Evolutionary conservation across 2,888 invertebrate genomes (phyloP).

Genomic region (Eupithecia tripunctaria): DNA sequence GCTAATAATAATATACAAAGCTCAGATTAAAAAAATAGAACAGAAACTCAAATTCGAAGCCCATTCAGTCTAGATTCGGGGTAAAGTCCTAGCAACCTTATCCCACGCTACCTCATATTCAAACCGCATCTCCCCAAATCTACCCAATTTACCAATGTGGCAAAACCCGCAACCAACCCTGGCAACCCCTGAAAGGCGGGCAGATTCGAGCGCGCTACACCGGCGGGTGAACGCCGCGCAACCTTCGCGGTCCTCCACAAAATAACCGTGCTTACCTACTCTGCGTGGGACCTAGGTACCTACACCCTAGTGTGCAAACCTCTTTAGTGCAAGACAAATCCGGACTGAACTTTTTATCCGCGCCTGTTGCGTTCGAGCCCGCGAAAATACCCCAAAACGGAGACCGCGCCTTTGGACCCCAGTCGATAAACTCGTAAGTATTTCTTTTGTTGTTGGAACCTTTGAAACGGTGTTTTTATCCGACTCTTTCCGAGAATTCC

Average conservation of each 20-base stretch:
- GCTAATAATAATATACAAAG: too few species aligned
- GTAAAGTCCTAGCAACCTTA: neutral
- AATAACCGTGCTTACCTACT: slow-evolving; percentile 45
- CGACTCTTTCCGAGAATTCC: neutral
- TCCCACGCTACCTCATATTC: neutral
- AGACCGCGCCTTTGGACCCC: slow-evolving; percentile 59
- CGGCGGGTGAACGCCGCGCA: slow-evolving; percentile 77
- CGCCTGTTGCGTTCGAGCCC: slow-evolving; percentile 65
- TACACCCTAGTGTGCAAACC: slow-evolving; percentile 2
- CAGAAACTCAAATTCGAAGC: neutral
- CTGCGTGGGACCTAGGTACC: slow-evolving; percentile 57
- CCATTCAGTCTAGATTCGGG: neutral
- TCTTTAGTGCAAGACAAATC: slow-evolving; percentile 11
- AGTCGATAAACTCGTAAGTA: slow-evolving; percentile 68
- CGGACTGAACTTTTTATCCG: slow-evolving; percentile 26
- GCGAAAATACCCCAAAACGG: slow-evolving; percentile 44
- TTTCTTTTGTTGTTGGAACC: slow-evolving; percentile 60
- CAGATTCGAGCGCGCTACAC: slow-evolving; percentile 76
- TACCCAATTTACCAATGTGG: neutral
- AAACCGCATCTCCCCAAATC: neutral
- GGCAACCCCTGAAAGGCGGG: slow-evolving; percentile 55
- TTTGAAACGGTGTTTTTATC: slow-evolving; percentile 30
- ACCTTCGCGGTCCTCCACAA: slow-evolving; percentile 50
- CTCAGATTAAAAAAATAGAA: too few species aligned
- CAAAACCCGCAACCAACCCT: slow-evolving; percentile 22